These are phyloP conservation scores for Junco hyemalis DNA, from an alignment of 2,113 vertebrate genomes.

Conservation along the genomic window DNA sequence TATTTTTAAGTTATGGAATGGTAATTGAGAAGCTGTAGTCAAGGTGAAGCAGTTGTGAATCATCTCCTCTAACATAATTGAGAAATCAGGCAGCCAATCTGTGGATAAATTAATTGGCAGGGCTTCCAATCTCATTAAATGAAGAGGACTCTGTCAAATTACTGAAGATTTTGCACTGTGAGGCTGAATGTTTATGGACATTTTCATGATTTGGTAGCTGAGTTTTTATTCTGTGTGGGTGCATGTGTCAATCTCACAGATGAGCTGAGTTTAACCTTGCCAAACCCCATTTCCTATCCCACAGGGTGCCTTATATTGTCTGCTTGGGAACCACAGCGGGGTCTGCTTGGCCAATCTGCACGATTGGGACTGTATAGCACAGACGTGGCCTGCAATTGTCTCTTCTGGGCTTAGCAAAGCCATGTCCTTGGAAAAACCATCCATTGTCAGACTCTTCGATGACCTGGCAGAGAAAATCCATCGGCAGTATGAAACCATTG, in stretches of 20 bases:
- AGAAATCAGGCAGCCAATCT: neutral
- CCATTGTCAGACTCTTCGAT: slow-evolving; percentile 93
- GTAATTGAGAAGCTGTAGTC: neutral
- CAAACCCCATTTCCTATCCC: neutral
- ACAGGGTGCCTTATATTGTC: slow-evolving; percentile 96
- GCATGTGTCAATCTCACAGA: rapidly evolving
- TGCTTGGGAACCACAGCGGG: slow-evolving; percentile 91
- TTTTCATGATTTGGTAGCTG: neutral
- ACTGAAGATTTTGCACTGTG: neutral
- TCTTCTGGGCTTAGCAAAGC: slow-evolving; percentile 92
- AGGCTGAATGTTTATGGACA: neutral
- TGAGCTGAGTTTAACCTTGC: neutral
- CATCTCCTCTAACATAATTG: neutral
- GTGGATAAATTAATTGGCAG: neutral
- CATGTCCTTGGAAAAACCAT: slow-evolving; percentile 97
- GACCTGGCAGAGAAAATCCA: slow-evolving; percentile 97
- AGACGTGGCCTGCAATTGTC: slow-evolving; percentile 93
- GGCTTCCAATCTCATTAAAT: neutral
- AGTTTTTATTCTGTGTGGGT: neutral
- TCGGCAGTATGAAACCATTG: slow-evolving; percentile 95
- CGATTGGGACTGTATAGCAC: slow-evolving; percentile 94
- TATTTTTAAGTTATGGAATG: neutral
- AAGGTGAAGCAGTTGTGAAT: neutral
- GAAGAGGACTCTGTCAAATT: neutral
- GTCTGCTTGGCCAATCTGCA: slow-evolving; percentile 94